Evolutionary conservation across 2,113 vertebrate genomes (phyloP).

Genomic region (Pleuronectes platessa): DNA sequence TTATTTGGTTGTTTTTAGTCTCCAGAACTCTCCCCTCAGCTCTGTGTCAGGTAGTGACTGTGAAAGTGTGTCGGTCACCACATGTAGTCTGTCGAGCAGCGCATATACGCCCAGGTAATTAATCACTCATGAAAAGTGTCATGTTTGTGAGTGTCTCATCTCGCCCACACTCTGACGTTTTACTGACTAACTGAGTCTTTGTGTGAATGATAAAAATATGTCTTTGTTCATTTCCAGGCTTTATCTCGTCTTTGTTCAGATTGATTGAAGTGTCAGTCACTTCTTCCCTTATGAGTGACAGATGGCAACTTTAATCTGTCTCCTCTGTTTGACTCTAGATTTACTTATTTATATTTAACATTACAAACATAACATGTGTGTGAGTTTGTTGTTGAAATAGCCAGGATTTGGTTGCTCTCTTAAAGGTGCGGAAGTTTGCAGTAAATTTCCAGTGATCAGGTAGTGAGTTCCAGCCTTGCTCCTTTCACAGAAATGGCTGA

Average conservation of each 20-base stretch:
- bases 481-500: background rate
- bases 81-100: conserved; percentile 94
- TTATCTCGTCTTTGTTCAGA: conserved; percentile 12
- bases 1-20: conserved; percentile 80
- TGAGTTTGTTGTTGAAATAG: background rate
- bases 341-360: background rate
- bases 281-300: background rate
- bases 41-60: conserved; percentile 93
- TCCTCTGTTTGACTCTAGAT: background rate
- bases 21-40: conserved; percentile 89
- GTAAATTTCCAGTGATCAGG: background rate
- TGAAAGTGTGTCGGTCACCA: conserved; percentile 93
- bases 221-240: conserved; percentile 5
- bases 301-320: background rate
- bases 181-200: background rate
- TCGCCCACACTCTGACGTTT: background rate
- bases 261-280: conserved; percentile 32
- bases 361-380: background rate
- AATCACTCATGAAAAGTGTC: conserved; percentile 23
- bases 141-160: background rate
- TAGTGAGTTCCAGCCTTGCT: background rate
- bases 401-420: too few relatives aligned
- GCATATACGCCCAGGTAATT: conserved; percentile 90
- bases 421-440: background rate
- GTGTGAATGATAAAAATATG: background rate